Evolutionary conservation across 2,797 vertebrate species (phyloP).

Genomic region (Spinus pinus): DNA sequence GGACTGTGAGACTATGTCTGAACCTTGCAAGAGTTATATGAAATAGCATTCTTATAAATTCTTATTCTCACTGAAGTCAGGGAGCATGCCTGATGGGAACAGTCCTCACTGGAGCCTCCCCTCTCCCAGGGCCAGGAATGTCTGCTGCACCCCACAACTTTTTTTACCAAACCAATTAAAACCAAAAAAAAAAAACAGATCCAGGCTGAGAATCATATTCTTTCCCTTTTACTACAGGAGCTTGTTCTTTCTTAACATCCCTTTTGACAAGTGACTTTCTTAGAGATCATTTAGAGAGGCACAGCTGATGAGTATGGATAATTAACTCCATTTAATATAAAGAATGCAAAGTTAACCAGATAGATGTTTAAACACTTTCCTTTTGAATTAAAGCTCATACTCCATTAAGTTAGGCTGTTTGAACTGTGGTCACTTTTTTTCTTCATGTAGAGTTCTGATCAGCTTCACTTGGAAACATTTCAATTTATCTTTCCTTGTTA

Average conservation of each 20-base stretch:
- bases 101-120: neutral
- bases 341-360: neutral
- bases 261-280: neutral
- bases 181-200: neutral
- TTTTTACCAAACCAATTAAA: neutral
- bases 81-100: fast-evolving
- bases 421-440: neutral
- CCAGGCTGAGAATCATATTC: neutral
- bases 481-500: neutral
- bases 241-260: neutral
- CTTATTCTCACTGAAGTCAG: neutral
- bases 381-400: neutral
- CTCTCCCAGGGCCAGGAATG: neutral
- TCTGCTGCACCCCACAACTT: neutral
- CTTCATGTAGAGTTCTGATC: neutral
- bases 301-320: neutral
- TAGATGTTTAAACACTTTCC: neutral
- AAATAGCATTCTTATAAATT: neutral
- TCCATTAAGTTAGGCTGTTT: neutral
- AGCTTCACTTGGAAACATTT: neutral
- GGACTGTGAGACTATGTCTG: neutral
- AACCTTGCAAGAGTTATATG: neutral
- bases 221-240: neutral
- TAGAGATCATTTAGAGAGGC: neutral
- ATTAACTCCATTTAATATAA: neutral